Base-by-base conservation (phyloP, 1,140 invertebrate species). In the Meteorus sp. region DNA sequence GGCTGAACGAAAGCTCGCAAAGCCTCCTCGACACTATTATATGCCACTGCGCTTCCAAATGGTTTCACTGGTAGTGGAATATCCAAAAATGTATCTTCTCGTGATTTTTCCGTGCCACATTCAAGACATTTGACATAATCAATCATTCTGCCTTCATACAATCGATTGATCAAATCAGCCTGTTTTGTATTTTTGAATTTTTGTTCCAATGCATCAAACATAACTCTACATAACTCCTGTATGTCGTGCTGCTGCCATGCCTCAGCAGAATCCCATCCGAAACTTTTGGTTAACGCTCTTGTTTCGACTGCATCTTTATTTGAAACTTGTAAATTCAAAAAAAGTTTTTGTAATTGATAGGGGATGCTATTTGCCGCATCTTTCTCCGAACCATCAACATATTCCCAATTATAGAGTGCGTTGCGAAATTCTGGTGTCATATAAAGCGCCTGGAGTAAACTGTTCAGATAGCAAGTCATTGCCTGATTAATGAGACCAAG, bases 371-470 rank as follows among this genome's bases (percentile, higher is more conserved):
- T 88, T 13, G 77, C 81, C 65, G 85, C 84, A 68, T 86, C 84
- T 56, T 82, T 83, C 48, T 81, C 73, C 20, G 75, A 73, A 20
- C 86, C 86, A 70, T 90, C 88, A 7, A 72, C 60, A 72, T 89
- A 93, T 75, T 92, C 86, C 90, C 92, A 94, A 65, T 88, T 89
- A 71, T 95, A 95, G 5, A 96, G 76, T 1, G 91, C 90, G 80
- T 97, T 97, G 29, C 94, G 81, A 73, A 97, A 95, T 77, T 97
- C 94, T n/a, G 94, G 94, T 3, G 93, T 96, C 92, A 97, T 96
- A 68, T 85, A 96, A 1, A 97, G 79, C 1, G 91, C 90, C 79
- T 97, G 94, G 1, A 97, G 79, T 20, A 96, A 78, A 79, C 91
- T 94, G 73, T 96, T 97, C 9, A 97, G 81, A 73, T 96, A 96